Percentiles rank a stretch among this genome's conserved stretches.
Evolutionary conservation across 1,140 invertebrate species (phyloP).

Genomic region (Pseudomyrmex cubaensis): DNA sequence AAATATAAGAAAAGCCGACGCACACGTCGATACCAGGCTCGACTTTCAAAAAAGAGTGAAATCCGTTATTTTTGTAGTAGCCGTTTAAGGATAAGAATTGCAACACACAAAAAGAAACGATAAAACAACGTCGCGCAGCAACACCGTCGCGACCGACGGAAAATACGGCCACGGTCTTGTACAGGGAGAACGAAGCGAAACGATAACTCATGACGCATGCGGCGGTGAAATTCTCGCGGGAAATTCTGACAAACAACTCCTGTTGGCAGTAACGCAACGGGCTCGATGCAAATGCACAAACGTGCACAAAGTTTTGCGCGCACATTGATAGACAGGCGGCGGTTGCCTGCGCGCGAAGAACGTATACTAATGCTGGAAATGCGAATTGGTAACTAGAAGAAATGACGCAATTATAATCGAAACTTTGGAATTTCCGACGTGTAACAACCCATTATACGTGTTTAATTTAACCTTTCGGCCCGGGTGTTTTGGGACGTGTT

Average conservation of each 20-base stretch:
- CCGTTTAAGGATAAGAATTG: constrained; percentile 51
- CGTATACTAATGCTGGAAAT: constrained; percentile 53
- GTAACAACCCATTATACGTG: neutral
- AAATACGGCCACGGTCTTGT: constrained; percentile 31
- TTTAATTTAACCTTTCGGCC: neutral
- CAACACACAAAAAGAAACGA: neutral
- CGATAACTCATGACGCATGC: constrained; percentile 67
- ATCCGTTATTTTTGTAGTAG: constrained; percentile 45
- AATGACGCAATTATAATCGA: constrained; percentile 60
- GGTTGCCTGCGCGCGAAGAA: constrained; percentile 23
- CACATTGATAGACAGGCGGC: constrained; percentile 64
- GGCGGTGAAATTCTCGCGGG: constrained; percentile 67
- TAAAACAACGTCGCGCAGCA: constrained; percentile 21
- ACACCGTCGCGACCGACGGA: constrained; percentile 24
- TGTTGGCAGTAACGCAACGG: constrained; percentile 62
- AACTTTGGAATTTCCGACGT: constrained; percentile 35
- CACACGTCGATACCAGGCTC: constrained; percentile 48
- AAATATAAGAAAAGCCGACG: constrained; percentile 51
- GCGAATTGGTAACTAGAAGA: constrained; percentile 22
- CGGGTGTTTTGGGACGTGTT: neutral
- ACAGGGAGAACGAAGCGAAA: constrained; percentile 53
- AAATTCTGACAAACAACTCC: constrained; percentile 73
- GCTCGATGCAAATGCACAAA: constrained; percentile 70
- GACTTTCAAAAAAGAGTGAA: constrained; percentile 8
- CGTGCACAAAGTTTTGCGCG: constrained; percentile 63